These are phyloP conservation scores for Larimichthys crocea DNA, from an alignment of 2,113 vertebrate genomes.

Conservation along the genomic window DNA sequence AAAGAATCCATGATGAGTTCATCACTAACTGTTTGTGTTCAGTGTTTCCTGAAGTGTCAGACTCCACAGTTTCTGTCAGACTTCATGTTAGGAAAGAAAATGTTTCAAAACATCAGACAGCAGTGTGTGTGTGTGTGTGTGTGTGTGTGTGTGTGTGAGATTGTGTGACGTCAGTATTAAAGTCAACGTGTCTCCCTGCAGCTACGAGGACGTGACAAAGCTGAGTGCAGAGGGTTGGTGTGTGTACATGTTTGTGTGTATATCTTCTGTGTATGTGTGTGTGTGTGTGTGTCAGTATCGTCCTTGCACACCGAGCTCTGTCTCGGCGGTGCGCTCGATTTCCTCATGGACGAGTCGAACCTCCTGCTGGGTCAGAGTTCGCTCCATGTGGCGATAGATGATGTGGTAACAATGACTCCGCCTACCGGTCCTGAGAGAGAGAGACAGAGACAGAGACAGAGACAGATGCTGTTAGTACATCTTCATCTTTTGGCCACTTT, in stretches of 20 bases:
- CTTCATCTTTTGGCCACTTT: too few relatives aligned
- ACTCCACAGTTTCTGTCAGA: too few relatives aligned
- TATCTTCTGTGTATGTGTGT: background rate
- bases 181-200: slow-evolving; percentile 33
- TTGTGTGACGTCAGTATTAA: slow-evolving; percentile 24
- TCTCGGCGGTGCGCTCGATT: slow-evolving; percentile 84
- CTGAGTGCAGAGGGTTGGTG: slow-evolving; percentile 4
- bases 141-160: background rate
- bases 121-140: slow-evolving; percentile 7
- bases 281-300: slow-evolving; percentile 83
- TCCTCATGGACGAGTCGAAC: slow-evolving; percentile 85
- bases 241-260: slow-evolving; percentile 7
- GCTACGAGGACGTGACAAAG: slow-evolving; percentile 11
- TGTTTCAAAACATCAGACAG: too few relatives aligned
- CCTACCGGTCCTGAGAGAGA: slow-evolving; percentile 85
- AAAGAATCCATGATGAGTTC: too few relatives aligned
- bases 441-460: background rate
- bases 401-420: slow-evolving; percentile 94
- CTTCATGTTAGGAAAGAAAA: too few relatives aligned
- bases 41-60: too few relatives aligned
- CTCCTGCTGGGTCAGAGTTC: slow-evolving; percentile 90
- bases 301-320: slow-evolving; percentile 89
- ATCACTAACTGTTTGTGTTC: too few relatives aligned
- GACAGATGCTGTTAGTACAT: too few relatives aligned
- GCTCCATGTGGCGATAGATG: slow-evolving; percentile 93